Evolutionary conservation across 1,140 invertebrate species (phyloP).

Genomic region (fruit fly (Drosophila melanogaster)): DNA sequence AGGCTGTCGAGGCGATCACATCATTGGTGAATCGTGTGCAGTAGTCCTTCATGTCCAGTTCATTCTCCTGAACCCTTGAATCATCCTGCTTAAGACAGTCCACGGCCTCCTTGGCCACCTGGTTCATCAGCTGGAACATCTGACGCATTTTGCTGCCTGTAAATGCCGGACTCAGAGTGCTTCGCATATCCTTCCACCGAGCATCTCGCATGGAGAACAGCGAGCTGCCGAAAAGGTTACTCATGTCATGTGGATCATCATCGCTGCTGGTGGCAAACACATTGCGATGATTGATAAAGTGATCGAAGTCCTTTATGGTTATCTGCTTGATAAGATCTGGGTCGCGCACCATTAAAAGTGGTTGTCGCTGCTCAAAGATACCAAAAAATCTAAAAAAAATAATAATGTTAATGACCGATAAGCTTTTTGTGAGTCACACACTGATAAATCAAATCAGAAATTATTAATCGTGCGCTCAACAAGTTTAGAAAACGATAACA

Average conservation of each 20-base stretch:
- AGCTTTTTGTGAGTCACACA: constrained; percentile 7
- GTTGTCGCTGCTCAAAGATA: constrained; percentile 86
- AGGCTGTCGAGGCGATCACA: constrained; percentile 86
- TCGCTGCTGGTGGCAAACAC: constrained; percentile 75
- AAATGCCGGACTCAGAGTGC: constrained; percentile 84
- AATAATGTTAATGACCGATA: constrained; percentile 28
- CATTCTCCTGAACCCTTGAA: constrained; percentile 26
- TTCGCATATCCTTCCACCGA: constrained; percentile 85
- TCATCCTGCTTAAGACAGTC: constrained; percentile 60
- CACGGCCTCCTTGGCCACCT: constrained; percentile 77
- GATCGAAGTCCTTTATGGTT: constrained; percentile 85
- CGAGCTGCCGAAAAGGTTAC: constrained; percentile 83
- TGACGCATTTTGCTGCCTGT: constrained; percentile 85
- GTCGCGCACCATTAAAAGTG: constrained; percentile 86
- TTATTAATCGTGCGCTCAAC: too few species aligned
- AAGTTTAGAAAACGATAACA: background rate
- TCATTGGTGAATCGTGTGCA: constrained; percentile 87
- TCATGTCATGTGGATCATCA: constrained; percentile 77
- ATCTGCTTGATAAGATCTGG: constrained; percentile 85
- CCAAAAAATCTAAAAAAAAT: constrained; percentile 85
- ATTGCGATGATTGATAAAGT: constrained; percentile 84
- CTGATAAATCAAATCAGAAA: background rate
- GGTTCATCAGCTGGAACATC: constrained; percentile 84
- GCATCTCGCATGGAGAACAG: constrained; percentile 81
- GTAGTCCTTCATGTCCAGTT: constrained; percentile 86